Evolutionary conservation across 53 echinoderm and acorn worm genomes (phyloP), one percentile per base, ranked within the genome.

Genomic region (Temnopleurus reevesii): DNA sequence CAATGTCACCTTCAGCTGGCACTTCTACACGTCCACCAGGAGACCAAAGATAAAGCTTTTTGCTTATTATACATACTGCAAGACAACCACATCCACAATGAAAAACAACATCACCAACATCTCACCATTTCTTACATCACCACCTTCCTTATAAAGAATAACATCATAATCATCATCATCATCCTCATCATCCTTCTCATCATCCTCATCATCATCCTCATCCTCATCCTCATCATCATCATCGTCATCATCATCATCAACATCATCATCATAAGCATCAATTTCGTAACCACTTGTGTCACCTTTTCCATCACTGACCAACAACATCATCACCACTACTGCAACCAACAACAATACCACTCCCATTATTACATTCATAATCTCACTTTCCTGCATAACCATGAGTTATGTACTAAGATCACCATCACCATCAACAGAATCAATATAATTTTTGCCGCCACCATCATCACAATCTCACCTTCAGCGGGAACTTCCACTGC

Each of bases 401-500:
- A 61, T 61, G 1, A 61, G n/a, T n/a, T n/a, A n/a, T n/a, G n/a
- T n/a, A n/a, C n/a, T n/a, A n/a, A 15, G 12, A 28, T 31, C 61
- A 61, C 33, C 61, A 31, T 10, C 61, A 61, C 13, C 12, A 61
- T 31, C 61, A 30, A 12, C 61, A 61, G 10, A 29, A 61, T 13
- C 31, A 31, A 4, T 17, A 27, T n/a, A n/a, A n/a, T n/a, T n/a
- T n/a, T n/a, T n/a, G n/a, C 55, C 18, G 5, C n/a, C n/a, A n/a
- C n/a, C n/a, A n/a, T n/a, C n/a, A n/a, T n/a, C n/a, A n/a, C n/a
- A n/a, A n/a, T 89, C 92, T 44, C 77, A 97, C 97, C 94, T 91
- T 97, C 97, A 24, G 97, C 90, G 0, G 97, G 97, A 29, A 95
- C 97, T 65, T 97, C 97, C 30, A 97, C 97, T 0, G 97, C 94